Evolutionary conservation across 1,140 invertebrate genomes (phyloP), one percentile per base, ranked within the genome.

Genomic region (Drosophila ogumai): DNA sequence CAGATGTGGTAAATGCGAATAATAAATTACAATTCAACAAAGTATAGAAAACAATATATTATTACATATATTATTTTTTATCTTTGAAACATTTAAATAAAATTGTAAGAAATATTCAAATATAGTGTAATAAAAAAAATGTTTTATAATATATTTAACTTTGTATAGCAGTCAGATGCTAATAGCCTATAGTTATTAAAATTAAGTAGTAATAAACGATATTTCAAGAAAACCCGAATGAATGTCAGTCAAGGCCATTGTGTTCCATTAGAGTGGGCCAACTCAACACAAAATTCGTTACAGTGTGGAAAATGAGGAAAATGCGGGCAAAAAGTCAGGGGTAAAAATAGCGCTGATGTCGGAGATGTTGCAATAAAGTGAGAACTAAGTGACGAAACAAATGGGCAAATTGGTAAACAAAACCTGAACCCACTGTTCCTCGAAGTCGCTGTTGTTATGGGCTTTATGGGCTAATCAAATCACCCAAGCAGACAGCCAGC

Each of bases 391-490:
- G 66, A 69, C 47, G 66, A 67, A 69, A 69, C 61, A 67, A 68
- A 52, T 66, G 46, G n/a, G 44, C 17, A 66, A 69, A 69, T 69
- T 69, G 52, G 66, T 67, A 43, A 43, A 73, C 32, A 41, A 50
- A 72, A 50, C 67, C 69, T 31, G 15, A 59, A 72, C 67, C 56
- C 69, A 73, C 69, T 72, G 54, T 72, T 72, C 66, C 55, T 59
- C 67, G 13, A 72, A 55, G 44, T 41, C 54, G 5, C 31, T 55
- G 19, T 55, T 55, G 52, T 55, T 55, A 38, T 38, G 52, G 36
- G 43, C 66, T 72, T 72, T 72, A 72, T 72, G 66, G 52, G 69
- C 69, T 73, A 73, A 73, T 73, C 69, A 72, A 73, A 73, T 72
- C 69, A 73, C 54, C 57, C 31, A 72, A 72, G 69, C 69, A 72